Evolutionary conservation across 2,797 vertebrate genomes (phyloP), one percentile per base, ranked within the genome.

Genomic region (Cynodonichthys magdalenae): DNA sequence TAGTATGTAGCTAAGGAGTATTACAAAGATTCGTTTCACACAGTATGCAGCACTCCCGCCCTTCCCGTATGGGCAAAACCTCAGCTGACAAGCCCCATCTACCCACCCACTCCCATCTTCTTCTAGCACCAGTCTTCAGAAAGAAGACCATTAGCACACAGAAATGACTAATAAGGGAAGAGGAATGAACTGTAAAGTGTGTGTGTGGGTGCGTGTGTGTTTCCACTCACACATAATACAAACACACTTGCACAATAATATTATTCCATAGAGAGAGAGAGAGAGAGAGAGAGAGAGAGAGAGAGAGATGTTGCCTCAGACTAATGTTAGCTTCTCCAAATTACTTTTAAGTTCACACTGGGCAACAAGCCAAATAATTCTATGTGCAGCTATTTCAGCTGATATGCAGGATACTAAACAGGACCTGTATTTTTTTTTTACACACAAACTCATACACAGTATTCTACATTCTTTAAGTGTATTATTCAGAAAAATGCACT

Each of bases 1-100:
- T 84, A 77, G 79, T 64, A 77, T 78, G 73, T 73, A 83, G 69
- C 81, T 53, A 71, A 71, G 65, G 70, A 77, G 85, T 85, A 90
- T 84, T 83, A 81, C 69, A 71, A 86, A 82, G 69, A 92, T 91
- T 88, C 50, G 27, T 87, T 79, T 85, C 77, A 75, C 82, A 80
- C 82, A 68, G 75, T 69, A 69, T 69, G 54, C 53, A 11, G 64
- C 71, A 15, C 79, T 77, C 67, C 67, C 62, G 62, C 69, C 63
- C 82, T 83, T 77, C 87, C 84, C 83, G 88, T 88, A 87, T 75
- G 41, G 55, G 77, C 75, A 77, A 74, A 68, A 72, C 66, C 74
- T 82, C 70, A 74, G 75, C 69, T 74, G 62, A 84, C 79, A 67
- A 59, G 59, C 84, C 74, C 73, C 76, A 54, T 81, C 76, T 68